Conservation (phyloP, 1,140 invertebrate genomes). For the Pygmarrhopalites habei region DNA sequence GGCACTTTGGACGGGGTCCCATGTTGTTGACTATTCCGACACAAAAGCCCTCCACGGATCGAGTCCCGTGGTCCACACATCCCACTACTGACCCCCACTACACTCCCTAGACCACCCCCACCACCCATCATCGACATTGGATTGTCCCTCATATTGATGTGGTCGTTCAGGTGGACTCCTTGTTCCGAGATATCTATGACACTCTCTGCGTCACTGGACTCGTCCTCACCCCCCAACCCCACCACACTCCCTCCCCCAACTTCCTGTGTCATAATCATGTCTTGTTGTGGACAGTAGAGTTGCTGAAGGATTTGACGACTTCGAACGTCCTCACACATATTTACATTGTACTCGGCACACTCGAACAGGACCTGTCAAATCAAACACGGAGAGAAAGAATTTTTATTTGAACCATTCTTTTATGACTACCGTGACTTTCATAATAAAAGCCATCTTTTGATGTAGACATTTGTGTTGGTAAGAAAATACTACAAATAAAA, state of each 20-base stretch:
- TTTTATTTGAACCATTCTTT: not conserved
- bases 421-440: too few species aligned
- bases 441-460: too few species aligned
- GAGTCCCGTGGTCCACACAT: not conserved
- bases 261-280: too few species aligned
- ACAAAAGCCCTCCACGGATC: not conserved
- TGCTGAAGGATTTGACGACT: conserved; percentile 30
- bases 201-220: conserved; percentile 44
- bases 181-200: conserved; percentile 30
- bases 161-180: conserved; percentile 3
- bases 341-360: conserved; percentile 43
- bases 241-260: not conserved
- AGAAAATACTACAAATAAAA: too few species aligned
- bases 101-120: not conserved
- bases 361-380: conserved; percentile 38
- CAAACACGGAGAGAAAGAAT: not conserved
- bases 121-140: not conserved
- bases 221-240: conserved; percentile 35
- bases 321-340: conserved; percentile 40
- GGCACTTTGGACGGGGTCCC: conserved; percentile 65
- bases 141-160: too few species aligned
- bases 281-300: conserved; percentile 3
- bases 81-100: not conserved
- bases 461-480: too few species aligned
- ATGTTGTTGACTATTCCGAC: conserved; percentile 38